These are phyloP conservation scores for Pipistrellus kuhlii DNA, from an alignment of 2,797 vertebrate species.

Conservation along the genomic window DNA sequence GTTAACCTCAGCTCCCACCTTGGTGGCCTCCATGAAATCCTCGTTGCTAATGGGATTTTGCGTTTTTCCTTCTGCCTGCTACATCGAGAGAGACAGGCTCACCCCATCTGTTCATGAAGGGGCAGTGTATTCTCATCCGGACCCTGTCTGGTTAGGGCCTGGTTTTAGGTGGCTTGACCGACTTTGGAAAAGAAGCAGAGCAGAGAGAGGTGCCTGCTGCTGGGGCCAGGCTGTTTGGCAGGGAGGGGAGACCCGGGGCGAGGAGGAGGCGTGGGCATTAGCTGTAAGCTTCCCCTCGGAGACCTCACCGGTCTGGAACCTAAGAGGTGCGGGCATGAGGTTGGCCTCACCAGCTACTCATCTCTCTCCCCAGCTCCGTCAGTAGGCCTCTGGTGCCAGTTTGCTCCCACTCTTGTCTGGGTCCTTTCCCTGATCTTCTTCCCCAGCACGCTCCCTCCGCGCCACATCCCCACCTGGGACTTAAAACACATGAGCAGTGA, in stretches of 20 bases:
- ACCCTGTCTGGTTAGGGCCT: not conserved
- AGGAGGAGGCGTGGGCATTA: not conserved
- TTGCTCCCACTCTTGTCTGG: not conserved
- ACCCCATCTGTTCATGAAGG: not conserved
- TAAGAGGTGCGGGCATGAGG: too few species aligned
- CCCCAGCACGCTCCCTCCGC: not conserved
- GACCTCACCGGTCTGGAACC: too few species aligned
- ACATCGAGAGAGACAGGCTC: not conserved
- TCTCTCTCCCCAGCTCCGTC: not conserved
- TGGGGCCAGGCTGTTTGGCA: not conserved
- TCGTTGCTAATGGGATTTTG: not conserved
- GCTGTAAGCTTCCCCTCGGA: not conserved
- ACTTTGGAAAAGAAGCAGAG: not conserved
- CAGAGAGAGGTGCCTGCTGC: not conserved
- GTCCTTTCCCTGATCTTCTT: too few species aligned
- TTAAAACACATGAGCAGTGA: not conserved
- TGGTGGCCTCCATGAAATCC: slow-evolving; percentile 46
- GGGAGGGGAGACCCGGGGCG: not conserved
- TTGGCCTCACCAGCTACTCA: not conserved
- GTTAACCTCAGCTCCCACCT: slow-evolving; percentile 39
- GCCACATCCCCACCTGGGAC: not conserved
- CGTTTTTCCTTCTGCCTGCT: slow-evolving; percentile 24
- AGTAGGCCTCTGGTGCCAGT: too few species aligned
- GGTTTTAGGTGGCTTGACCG: not conserved
- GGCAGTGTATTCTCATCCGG: slow-evolving; percentile 22